Conservation (phyloP, 2,113 vertebrate species). For the Solenodon paradoxus region DNA sequence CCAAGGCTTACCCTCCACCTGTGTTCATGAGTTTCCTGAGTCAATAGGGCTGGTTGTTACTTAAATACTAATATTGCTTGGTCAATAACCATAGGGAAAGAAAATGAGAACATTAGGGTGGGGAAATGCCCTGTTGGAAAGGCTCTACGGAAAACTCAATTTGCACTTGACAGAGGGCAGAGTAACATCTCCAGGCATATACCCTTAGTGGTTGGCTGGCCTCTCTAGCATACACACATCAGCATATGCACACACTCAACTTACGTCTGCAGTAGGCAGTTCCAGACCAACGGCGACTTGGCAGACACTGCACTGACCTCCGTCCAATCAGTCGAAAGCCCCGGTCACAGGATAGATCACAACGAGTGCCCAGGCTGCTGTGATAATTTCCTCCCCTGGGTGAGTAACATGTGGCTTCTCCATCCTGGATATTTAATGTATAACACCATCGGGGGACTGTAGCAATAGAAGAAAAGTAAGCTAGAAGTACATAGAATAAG, state of each 20-base stretch:
- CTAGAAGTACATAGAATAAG: background rate
- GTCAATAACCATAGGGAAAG: background rate
- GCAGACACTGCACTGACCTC: slow-evolving; percentile 86
- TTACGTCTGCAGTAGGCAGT: slow-evolving; percentile 91
- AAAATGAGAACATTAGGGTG: slow-evolving; percentile 7
- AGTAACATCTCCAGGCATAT: background rate
- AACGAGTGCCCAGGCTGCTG: slow-evolving; percentile 92
- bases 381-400: slow-evolving; percentile 86
- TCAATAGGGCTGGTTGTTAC: background rate
- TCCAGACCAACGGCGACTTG: slow-evolving; percentile 93
- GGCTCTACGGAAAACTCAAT: background rate
- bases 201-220: background rate
- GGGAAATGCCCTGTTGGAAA: background rate
- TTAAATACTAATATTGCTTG: background rate
- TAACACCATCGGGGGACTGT: slow-evolving; percentile 90
- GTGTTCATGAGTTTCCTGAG: background rate
- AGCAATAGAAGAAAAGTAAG: slow-evolving; percentile 54
- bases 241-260: slow-evolving; percentile 70
- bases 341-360: slow-evolving; percentile 89
- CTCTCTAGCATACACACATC: background rate
- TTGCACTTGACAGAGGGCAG: background rate
- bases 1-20: background rate
- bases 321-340: slow-evolving; percentile 91
- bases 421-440: slow-evolving; percentile 86
- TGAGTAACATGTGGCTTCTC: slow-evolving; percentile 90